Evolutionary conservation across 1,140 invertebrate species (phyloP).

Genomic region (Drosophila pandora): DNA sequence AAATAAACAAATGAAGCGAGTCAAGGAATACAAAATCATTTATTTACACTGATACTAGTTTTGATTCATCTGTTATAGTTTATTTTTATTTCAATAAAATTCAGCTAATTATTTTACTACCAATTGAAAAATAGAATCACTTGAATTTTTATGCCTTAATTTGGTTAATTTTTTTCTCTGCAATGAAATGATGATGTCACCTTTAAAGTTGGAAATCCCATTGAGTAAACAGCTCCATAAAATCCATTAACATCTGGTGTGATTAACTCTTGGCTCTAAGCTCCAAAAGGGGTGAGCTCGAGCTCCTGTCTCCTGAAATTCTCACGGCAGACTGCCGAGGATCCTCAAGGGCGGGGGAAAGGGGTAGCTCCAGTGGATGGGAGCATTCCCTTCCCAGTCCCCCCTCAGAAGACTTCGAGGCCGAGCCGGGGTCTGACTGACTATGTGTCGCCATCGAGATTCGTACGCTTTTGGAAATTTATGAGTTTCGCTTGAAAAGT

Average conservation of each 20-base stretch:
- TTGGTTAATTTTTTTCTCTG: slow-evolving; percentile 4
- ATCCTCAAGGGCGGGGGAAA: slow-evolving; percentile 12
- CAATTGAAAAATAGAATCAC: too few relatives aligned
- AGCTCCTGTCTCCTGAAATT: slow-evolving; percentile 53
- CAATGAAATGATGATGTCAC: slow-evolving; percentile 64
- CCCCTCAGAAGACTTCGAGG: slow-evolving; percentile 14
- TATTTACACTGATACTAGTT: slow-evolving; percentile 24
- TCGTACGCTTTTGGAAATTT: slow-evolving; percentile 80
- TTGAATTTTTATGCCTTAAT: too few relatives aligned
- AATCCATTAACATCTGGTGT: slow-evolving; percentile 83
- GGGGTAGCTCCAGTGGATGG: neutral
- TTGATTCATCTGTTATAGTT: too few relatives aligned
- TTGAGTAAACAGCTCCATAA: slow-evolving; percentile 77
- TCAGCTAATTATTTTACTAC: too few relatives aligned
- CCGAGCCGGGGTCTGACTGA: slow-evolving; percentile 12
- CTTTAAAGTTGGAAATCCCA: slow-evolving; percentile 26
- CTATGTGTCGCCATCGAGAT: slow-evolving; percentile 64
- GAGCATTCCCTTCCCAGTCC: neutral
- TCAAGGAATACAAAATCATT: slow-evolving; percentile 50
- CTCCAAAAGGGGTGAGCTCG: slow-evolving; percentile 47
- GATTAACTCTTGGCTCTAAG: slow-evolving; percentile 77
- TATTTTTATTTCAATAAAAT: neutral
- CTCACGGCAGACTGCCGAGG: slow-evolving; percentile 66
- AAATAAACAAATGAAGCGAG: slow-evolving; percentile 50
- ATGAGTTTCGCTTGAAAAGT: slow-evolving; percentile 83